Percentiles rank a stretch among this genome's conserved stretches.
Evolutionary conservation across 1,140 invertebrate genomes (phyloP).

Genomic region (Armadillidium nasatum): DNA sequence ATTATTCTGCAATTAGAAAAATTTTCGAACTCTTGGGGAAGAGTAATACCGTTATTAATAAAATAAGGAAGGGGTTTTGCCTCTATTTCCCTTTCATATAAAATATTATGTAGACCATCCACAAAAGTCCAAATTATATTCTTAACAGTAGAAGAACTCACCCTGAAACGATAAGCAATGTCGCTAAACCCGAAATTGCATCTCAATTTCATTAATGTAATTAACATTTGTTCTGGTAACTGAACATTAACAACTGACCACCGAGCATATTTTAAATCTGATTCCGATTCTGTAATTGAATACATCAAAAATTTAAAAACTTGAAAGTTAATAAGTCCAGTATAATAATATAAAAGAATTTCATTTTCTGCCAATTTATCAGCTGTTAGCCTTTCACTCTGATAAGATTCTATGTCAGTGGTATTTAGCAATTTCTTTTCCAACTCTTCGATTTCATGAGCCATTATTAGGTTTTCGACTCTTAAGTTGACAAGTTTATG

Average conservation of each 20-base stretch:
- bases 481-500: slow-evolving; percentile 7
- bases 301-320: background rate
- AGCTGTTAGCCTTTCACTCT: background rate
- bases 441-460: background rate
- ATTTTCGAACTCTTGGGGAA: background rate
- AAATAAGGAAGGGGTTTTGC: background rate
- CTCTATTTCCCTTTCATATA: background rate
- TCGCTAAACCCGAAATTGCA: background rate
- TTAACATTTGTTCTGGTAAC: background rate
- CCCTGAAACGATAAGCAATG: background rate
- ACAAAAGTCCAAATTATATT: slow-evolving; percentile 9
- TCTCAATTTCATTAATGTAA: slow-evolving; percentile 3
- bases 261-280: background rate
- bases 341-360: background rate
- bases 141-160: background rate
- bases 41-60: background rate
- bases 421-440: background rate
- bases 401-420: background rate
- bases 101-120: background rate
- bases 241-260: slow-evolving; percentile 1
- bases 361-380: background rate
- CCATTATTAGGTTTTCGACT: background rate
- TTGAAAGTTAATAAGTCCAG: background rate
- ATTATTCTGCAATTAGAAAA: background rate
- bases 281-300: background rate